Evolutionary conservation across 2,888 invertebrate genomes (phyloP).

Genomic region (Sepioteuthis lessoniana): DNA sequence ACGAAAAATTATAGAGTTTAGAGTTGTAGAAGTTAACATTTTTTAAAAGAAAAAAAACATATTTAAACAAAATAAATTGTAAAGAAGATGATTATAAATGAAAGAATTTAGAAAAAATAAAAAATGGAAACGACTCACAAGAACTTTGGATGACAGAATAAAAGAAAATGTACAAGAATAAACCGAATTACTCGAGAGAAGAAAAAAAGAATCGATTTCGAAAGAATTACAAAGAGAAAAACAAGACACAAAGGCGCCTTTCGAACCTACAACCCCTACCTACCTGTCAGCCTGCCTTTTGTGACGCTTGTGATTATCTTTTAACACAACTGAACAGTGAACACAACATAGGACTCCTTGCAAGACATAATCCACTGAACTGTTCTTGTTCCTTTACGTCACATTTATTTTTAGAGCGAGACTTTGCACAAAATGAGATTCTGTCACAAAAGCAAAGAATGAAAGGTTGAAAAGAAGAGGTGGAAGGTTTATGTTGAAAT

Average conservation of each 20-base stretch:
- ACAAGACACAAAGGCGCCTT: not conserved
- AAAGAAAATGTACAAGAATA: not conserved
- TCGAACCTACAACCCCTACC: not conserved
- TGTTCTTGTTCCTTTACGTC: not conserved
- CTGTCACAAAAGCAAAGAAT: not conserved
- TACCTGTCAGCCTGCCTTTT: not conserved
- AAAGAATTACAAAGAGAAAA: not conserved
- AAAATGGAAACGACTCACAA: not conserved
- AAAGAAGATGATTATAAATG: not conserved
- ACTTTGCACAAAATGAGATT: not conserved
- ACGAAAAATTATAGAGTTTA: too few relatives aligned
- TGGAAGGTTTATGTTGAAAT: too few relatives aligned
- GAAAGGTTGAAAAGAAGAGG: not conserved
- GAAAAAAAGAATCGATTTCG: not conserved
- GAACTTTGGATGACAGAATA: not conserved
- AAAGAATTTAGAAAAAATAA: too few relatives aligned
- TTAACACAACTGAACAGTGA: not conserved
- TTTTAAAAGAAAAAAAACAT: too few relatives aligned
- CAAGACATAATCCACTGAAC: not conserved
- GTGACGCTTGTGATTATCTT: not conserved
- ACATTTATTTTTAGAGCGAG: slow-evolving; percentile 16
- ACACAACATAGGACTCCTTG: not conserved
- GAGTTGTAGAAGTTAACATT: too few relatives aligned
- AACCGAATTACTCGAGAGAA: not conserved
- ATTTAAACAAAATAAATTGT: not conserved